These are phyloP conservation scores for Salvator merianae DNA, from an alignment of 2,113 vertebrate species.

Conservation along the genomic window DNA sequence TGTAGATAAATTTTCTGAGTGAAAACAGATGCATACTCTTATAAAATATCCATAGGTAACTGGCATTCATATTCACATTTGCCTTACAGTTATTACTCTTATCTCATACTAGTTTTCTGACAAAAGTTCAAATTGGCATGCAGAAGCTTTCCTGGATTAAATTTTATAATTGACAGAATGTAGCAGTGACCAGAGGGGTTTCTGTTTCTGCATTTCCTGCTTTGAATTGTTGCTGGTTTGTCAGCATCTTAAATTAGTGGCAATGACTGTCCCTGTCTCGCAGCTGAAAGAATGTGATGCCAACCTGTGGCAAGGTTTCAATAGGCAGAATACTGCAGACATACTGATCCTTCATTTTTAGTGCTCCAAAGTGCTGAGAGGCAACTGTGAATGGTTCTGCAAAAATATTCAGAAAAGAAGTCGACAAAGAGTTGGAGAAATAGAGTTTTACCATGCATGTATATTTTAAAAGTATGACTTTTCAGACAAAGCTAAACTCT, in stretches of 20 bases:
- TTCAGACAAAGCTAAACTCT: not conserved
- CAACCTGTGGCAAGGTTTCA: conserved; percentile 54
- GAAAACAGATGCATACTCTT: not conserved
- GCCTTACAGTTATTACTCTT: conserved; percentile 7
- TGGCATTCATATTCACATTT: conserved; percentile 36
- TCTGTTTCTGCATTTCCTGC: conserved; percentile 46
- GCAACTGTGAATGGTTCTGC: conserved; percentile 40
- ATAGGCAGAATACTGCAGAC: conserved; percentile 38
- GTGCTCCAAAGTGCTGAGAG: conserved; percentile 40
- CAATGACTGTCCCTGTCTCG: conserved; percentile 42
- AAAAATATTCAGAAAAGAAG: conserved; percentile 36
- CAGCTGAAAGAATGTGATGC: conserved; percentile 62
- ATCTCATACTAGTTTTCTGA: conserved; percentile 34
- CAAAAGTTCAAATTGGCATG: conserved; percentile 53
- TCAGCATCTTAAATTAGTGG: conserved; percentile 62
- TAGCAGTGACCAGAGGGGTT: conserved; percentile 50
- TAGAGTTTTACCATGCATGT: not conserved
- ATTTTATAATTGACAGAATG: conserved; percentile 57
- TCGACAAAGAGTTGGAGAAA: conserved; percentile 23
- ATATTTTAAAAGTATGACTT: not conserved
- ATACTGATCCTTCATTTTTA: conserved; percentile 56
- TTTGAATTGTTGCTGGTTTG: conserved; percentile 60
- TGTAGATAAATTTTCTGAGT: not conserved
- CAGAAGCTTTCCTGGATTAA: conserved; percentile 44
- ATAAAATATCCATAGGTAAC: conserved; percentile 24